Percentiles rank a stretch among this genome's conserved stretches.
phyloP scores from a whole-genome alignment of 2,797 vertebrate species.

The Phalanger gymnotis region DNA sequence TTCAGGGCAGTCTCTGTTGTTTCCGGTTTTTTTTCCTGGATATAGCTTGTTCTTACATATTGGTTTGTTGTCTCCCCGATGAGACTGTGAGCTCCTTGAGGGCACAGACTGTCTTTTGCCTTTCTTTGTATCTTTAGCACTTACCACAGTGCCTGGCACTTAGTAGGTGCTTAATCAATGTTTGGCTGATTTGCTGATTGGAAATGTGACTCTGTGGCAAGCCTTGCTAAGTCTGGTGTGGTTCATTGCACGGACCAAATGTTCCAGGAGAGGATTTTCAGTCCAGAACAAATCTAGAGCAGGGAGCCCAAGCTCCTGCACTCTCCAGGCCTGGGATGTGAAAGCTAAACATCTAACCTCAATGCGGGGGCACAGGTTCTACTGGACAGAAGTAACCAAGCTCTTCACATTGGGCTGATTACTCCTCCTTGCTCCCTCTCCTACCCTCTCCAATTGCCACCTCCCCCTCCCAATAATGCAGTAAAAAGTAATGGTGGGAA shows the following conservation, averaged over 20 bases:
- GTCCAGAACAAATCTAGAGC: background rate
- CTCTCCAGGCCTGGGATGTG: background rate
- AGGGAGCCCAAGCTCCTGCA: background rate
- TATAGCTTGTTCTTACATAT: background rate
- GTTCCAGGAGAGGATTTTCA: no score
- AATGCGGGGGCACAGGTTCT: constrained; percentile 54
- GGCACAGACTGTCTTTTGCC: background rate
- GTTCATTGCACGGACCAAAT: no score
- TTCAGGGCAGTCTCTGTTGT: background rate
- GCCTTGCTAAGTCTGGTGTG: no score
- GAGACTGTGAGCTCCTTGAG: background rate
- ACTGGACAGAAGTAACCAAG: constrained; percentile 80
- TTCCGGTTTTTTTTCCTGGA: background rate
- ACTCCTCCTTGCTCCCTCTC: constrained; percentile 59
- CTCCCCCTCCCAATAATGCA: constrained; percentile 80
- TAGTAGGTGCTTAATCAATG: background rate
- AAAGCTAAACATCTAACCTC: constrained; percentile 83
- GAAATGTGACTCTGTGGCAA: no score
- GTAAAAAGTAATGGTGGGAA: constrained; percentile 84
- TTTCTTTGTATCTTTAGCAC: no score
- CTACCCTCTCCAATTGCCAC: constrained; percentile 59
- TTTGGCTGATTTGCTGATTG: no score
- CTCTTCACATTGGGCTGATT: constrained; percentile 79
- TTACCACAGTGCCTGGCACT: background rate
- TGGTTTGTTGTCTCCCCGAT: background rate